Evolutionary conservation across 2,888 invertebrate genomes (phyloP), one percentile per base, ranked within the genome.

Genomic region (Conomelus anceps): DNA sequence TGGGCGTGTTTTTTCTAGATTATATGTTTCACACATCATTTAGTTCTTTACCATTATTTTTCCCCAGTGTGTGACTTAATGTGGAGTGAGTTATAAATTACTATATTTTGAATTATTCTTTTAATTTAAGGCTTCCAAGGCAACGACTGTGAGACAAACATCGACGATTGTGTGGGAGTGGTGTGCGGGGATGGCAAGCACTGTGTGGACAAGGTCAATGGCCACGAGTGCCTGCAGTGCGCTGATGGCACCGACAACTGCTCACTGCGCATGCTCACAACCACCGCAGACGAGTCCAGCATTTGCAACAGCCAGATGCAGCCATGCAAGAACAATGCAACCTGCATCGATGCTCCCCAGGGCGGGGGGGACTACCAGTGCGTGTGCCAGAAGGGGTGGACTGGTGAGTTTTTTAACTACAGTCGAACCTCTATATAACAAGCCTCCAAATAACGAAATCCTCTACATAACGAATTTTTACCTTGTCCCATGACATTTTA

Each of bases 261-360:
- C 91, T 94, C 94, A 3, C 92, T 63, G 63, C 63, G 63, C 63
- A 63, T 63, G 63, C 63, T 1, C n/a, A 6, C n/a, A 1, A n/a
- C 63, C n/a, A 6, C 7, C n/a, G 93, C 1, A 41, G 89, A 89
- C 97, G 97, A 93, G 94, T 94, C 20, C 11, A 23, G 22, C 20
- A 13, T 85, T 22, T 22, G 87, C n/a, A 17, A 22, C 24, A 87
- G 89, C 20, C 29, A 84, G 24, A 22, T 94, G 87, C 94, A 94
- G 91, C 96, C 96, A 26, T 98, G 98, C 94, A 91, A 92, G 63
- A 94, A 95, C 93, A 96, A 96, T 93, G 97, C 96, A 92, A 96
- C 95, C 89, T 97, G 97, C 93, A 93, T 94, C 90, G 95, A 96
- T 93, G 94, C 93, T 88, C 94, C 93, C 87, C 3, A 3, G 1